A percentile compares a stretch with the other conserved stretches of the same genome.
Evolutionary conservation across 2,888 invertebrate genomes (phyloP).

Genomic region (Lasioglossum morio): DNA sequence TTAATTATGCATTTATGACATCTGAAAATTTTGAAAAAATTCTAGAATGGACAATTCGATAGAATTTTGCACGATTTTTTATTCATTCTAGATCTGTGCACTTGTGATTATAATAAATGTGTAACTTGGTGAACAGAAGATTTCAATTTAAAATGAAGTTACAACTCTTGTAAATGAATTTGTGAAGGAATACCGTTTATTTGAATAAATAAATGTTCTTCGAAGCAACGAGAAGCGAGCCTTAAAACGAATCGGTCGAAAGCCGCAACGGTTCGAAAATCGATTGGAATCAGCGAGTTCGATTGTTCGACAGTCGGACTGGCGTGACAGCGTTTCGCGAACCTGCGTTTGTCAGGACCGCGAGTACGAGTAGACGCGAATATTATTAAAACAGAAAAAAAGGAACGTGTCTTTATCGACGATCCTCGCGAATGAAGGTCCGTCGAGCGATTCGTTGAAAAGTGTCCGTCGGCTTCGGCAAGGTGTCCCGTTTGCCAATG

Average conservation of each 20-base stretch:
- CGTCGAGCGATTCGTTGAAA: slow-evolving; percentile 58
- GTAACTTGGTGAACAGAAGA: neutral
- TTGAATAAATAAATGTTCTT: neutral
- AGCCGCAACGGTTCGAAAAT: slow-evolving; percentile 22
- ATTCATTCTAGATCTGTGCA: too few species aligned
- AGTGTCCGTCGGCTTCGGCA: slow-evolving; percentile 60
- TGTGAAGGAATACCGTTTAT: neutral
- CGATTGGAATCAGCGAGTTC: slow-evolving; percentile 32
- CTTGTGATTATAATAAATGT: too few species aligned
- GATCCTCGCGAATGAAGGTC: slow-evolving; percentile 43
- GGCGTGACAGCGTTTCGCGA: slow-evolving; percentile 41
- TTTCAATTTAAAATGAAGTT: neutral
- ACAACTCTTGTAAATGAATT: neutral
- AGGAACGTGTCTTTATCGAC: slow-evolving; percentile 59
- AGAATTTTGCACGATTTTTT: too few species aligned
- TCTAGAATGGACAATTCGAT: too few species aligned
- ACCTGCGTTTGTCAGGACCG: slow-evolving; percentile 61
- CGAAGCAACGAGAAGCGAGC: neutral
- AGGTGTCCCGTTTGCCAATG: slow-evolving; percentile 56
- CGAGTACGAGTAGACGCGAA: slow-evolving; percentile 36
- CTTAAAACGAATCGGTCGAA: slow-evolving; percentile 18
- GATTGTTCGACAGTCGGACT: slow-evolving; percentile 60
- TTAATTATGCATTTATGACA: too few species aligned
- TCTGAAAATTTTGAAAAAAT: too few species aligned
- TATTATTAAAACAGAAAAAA: slow-evolving; percentile 24